Percentiles rank a stretch among this genome's conserved stretches.
phyloP scores from a whole-genome alignment of 2,113 vertebrate genomes.

The Hiodon alosoides region DNA sequence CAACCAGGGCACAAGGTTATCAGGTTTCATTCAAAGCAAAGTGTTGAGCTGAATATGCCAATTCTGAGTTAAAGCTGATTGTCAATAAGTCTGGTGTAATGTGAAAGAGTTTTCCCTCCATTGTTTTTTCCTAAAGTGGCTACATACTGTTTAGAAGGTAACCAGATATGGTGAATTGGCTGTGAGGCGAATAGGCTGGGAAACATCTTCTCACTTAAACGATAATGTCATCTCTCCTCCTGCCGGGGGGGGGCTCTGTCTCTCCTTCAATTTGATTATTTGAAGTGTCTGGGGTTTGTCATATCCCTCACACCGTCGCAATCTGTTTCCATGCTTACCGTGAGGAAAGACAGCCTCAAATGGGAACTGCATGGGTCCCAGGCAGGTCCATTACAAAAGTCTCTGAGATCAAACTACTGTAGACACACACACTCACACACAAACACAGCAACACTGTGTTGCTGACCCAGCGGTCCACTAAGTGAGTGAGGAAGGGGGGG shows the following conservation, averaged over 20 bases:
- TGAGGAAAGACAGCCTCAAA: no score
- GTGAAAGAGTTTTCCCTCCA: neutral
- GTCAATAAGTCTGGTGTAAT: neutral
- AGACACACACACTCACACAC: neutral
- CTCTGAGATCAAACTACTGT: neutral
- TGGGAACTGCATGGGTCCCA: no score
- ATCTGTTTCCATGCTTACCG: no score
- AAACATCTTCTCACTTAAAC: conserved; percentile 47
- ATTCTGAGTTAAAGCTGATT: no score
- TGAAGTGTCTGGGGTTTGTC: conserved; percentile 62
- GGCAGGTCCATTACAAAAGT: no score
- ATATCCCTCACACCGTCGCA: conserved; percentile 18
- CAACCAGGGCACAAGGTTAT: no score
- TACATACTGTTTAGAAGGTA: conserved; percentile 54
- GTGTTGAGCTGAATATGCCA: no score
- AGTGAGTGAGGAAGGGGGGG: neutral
- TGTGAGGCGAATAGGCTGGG: conserved; percentile 47
- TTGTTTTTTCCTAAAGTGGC: conserved; percentile 13
- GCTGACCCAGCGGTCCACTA: conserved; percentile 7
- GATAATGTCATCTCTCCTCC: conserved; percentile 60
- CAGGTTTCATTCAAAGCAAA: no score
- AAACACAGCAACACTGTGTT: conserved; percentile 9
- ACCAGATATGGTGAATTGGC: conserved; percentile 53
- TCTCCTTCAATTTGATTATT: conserved; percentile 66
- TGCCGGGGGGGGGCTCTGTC: conserved; percentile 52